These are phyloP conservation scores for Chelon auratus DNA, from an alignment of 2,797 vertebrate species.

Conservation along the genomic window DNA sequence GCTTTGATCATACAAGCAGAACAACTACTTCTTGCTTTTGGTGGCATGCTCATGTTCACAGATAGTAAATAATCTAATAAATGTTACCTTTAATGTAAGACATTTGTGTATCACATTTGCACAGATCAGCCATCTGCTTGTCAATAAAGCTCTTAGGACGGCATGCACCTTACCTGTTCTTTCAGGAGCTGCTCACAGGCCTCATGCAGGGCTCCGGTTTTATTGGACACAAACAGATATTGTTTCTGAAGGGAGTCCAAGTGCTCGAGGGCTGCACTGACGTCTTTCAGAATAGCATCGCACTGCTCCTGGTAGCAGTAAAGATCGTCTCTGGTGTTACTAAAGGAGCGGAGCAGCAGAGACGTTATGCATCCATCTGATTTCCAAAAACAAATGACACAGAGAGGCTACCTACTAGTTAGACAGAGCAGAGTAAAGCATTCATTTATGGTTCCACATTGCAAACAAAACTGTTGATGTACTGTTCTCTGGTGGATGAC, in stretches of 20 bases:
- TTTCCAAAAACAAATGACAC: background rate
- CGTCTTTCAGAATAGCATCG: constrained; percentile 92
- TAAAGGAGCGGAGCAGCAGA: constrained; percentile 75
- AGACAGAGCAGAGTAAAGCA: background rate
- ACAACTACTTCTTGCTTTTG: background rate
- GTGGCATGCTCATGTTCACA: background rate
- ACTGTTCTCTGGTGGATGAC: background rate
- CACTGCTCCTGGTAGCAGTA: constrained; percentile 97
- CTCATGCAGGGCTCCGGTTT: constrained; percentile 95
- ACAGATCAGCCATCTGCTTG: background rate
- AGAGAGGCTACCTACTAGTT: background rate
- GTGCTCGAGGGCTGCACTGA: constrained; percentile 91
- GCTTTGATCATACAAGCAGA: background rate
- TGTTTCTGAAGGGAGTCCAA: constrained; percentile 96
- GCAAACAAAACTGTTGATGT: background rate
- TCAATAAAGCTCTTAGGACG: background rate
- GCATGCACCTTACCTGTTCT: constrained; percentile 89
- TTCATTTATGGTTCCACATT: background rate
- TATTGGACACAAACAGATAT: constrained; percentile 97
- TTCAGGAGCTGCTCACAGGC: constrained; percentile 97
- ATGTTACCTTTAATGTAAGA: background rate
- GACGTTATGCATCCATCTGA: background rate
- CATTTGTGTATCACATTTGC: background rate
- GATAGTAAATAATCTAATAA: background rate
- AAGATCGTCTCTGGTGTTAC: constrained; percentile 93